Evolutionary conservation across 2,888 invertebrate species (phyloP).

Genomic region (Sarcophaga variegata): DNA sequence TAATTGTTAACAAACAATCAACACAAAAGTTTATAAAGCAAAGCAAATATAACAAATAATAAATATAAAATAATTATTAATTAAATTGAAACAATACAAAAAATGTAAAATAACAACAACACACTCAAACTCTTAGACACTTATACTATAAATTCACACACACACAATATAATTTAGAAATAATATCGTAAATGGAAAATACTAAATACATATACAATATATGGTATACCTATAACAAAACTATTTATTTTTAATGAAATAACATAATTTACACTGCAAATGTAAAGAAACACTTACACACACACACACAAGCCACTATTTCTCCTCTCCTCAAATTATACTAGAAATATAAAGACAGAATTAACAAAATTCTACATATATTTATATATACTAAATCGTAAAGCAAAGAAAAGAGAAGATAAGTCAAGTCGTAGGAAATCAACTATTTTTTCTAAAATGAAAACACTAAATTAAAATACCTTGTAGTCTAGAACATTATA

Average conservation of each 20-base stretch:
- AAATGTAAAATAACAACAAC: too few species aligned
- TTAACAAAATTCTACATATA: not conserved
- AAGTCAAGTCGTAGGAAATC: not conserved
- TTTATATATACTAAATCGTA: constrained; percentile 11
- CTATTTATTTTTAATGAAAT: too few species aligned
- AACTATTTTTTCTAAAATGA: constrained; percentile 11
- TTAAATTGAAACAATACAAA: constrained; percentile 22
- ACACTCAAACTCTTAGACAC: too few species aligned
- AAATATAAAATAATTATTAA: constrained; percentile 37
- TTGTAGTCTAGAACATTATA: constrained; percentile 10
- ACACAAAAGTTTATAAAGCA: constrained; percentile 35
- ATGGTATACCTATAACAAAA: too few species aligned
- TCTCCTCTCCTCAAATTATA: too few species aligned
- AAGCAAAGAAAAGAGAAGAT: not conserved
- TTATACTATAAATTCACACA: too few species aligned
- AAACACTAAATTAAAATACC: constrained; percentile 5
- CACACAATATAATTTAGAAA: too few species aligned
- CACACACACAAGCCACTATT: not conserved
- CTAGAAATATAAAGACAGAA: not conserved
- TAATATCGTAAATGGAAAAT: too few species aligned
- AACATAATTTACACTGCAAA: constrained; percentile 2
- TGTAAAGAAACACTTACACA: not conserved
- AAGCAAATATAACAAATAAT: constrained; percentile 29
- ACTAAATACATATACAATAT: too few species aligned
- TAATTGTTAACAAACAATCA: constrained; percentile 53